Percentiles rank a stretch among this genome's conserved stretches.
Conservation (phyloP, 2,888 invertebrate species). For the Coleophora flavipennella region DNA sequence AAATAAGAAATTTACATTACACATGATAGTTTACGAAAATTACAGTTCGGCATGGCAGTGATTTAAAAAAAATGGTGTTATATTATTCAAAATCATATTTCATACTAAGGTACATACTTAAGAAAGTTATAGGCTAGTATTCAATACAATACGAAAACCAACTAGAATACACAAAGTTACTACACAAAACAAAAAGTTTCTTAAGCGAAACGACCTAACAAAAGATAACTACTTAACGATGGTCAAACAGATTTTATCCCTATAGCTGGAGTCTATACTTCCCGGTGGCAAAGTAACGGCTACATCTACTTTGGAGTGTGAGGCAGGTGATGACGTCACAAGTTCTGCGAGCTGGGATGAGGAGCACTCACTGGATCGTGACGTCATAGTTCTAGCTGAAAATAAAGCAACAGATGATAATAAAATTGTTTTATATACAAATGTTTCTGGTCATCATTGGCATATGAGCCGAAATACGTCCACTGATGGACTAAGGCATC, state of each 20-base stretch:
- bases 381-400: conserved; percentile 60
- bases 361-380: conserved; percentile 60
- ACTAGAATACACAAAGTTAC: too few species aligned
- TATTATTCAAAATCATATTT: too few species aligned
- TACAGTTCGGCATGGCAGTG: background rate
- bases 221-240: conserved; percentile 42
- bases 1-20: background rate
- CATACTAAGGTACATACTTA: too few species aligned
- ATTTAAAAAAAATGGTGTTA: too few species aligned
- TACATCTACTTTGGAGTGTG: conserved; percentile 56
- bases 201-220: too few species aligned
- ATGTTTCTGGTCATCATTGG: too few species aligned
- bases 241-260: conserved; percentile 60
- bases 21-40: background rate
- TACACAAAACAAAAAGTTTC: background rate
- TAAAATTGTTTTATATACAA: too few species aligned
- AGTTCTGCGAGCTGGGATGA: conserved; percentile 51
- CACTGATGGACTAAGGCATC: too few species aligned
- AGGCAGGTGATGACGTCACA: conserved; percentile 45
- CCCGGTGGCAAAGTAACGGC: conserved; percentile 55
- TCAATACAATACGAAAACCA: too few species aligned
- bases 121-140: too few species aligned
- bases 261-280: conserved; percentile 49
- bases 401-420: conserved; percentile 5
- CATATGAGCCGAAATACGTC: too few species aligned